Evolutionary conservation across 2,888 invertebrate genomes (phyloP).

Genomic region (Hirtodrosophila duncani): DNA sequence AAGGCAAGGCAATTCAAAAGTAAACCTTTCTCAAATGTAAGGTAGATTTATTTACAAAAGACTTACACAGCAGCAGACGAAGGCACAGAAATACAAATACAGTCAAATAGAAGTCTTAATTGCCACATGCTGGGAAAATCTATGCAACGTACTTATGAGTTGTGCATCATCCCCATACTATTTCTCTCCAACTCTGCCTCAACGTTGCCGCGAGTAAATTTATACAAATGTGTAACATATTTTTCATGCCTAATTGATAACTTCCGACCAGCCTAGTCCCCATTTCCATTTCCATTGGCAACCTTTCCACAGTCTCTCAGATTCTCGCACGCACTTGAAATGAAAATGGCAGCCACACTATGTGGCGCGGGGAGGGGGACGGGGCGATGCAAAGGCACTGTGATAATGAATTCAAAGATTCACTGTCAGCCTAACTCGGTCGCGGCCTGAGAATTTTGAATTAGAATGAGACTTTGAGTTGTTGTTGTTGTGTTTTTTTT

Average conservation of each 20-base stretch:
- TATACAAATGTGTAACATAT: constrained; percentile 70
- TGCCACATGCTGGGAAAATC: constrained; percentile 66
- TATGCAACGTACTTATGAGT: constrained; percentile 22
- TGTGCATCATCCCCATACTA: constrained; percentile 25
- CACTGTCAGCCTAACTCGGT: constrained; percentile 60
- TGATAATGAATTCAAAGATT: constrained; percentile 74
- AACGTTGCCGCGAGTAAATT: constrained; percentile 62
- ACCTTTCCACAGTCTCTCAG: constrained; percentile 1
- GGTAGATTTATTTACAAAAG: constrained; percentile 70
- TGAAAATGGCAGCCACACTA: not conserved
- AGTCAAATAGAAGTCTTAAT: constrained; percentile 41
- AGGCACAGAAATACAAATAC: constrained; percentile 15
- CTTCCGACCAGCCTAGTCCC: constrained; percentile 61
- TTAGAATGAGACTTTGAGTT: not conserved
- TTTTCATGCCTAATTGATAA: constrained; percentile 70
- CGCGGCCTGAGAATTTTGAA: constrained; percentile 7
- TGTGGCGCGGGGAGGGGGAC: not conserved
- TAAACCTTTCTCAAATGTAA: constrained; percentile 67
- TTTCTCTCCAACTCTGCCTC: constrained; percentile 13
- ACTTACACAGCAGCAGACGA: too few relatives aligned
- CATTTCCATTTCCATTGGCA: too few relatives aligned
- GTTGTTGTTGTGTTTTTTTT: constrained; percentile 7
- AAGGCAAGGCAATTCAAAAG: constrained; percentile 51
- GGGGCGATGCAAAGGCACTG: constrained; percentile 20
- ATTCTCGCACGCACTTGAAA: constrained; percentile 31